Percentiles rank a stretch among this genome's conserved stretches.
phyloP scores from a whole-genome alignment of 2,888 invertebrate species.

The Xylota sylvarum region DNA sequence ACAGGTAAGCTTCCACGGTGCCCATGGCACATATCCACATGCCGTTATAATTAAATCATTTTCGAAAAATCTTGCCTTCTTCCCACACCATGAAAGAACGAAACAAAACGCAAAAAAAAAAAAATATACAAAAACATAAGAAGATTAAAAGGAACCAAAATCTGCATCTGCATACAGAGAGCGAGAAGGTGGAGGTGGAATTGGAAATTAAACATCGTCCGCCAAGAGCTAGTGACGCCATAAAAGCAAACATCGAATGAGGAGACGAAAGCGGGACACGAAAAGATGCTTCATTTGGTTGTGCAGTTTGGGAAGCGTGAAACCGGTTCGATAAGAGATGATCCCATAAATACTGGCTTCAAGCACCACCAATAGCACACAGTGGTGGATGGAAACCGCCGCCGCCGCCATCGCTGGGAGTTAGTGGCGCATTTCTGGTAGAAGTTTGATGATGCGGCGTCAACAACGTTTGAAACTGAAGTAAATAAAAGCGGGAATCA shows the following conservation, averaged over 20 bases:
- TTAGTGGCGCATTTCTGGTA: conserved; percentile 17
- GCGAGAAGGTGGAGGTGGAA: conserved; percentile 14
- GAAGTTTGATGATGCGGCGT: conserved; percentile 11
- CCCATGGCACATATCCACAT: conserved; percentile 15
- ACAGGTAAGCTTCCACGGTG: neutral
- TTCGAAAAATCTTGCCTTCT: conserved; percentile 46
- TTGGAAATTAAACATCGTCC: conserved; percentile 24
- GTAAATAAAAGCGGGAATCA: conserved; percentile 16
- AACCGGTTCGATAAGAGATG: conserved; percentile 73
- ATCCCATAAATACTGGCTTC: conserved; percentile 65
- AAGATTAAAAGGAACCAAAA: conserved; percentile 25
- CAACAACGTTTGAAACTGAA: conserved; percentile 13
- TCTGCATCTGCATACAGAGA: neutral
- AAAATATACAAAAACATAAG: neutral
- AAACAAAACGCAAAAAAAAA: neutral
- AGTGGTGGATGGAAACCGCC: conserved; percentile 15
- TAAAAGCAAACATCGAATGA: conserved; percentile 7
- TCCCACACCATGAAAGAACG: conserved; percentile 50
- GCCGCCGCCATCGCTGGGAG: conserved; percentile 13
- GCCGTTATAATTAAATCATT: conserved; percentile 68
- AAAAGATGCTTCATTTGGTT: conserved; percentile 34
- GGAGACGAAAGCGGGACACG: conserved; percentile 23
- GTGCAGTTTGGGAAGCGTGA: conserved; percentile 25
- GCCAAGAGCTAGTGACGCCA: conserved; percentile 50
- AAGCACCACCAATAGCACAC: conserved; percentile 57